Base-by-base conservation (phyloP, 1,140 invertebrate species). In the Pectinophora gossypiella region DNA sequence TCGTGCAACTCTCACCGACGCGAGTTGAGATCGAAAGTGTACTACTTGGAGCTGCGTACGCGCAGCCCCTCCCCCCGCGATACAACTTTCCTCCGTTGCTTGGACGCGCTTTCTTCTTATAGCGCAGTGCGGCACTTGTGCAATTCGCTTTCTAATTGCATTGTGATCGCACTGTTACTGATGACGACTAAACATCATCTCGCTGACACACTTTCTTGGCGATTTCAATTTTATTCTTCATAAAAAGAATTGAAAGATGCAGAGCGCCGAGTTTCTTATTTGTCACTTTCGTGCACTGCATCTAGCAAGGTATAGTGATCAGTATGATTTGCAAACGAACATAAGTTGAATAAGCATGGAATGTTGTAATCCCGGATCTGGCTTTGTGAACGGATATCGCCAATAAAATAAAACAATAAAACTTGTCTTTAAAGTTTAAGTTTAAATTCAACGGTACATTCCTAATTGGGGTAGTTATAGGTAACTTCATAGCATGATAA, bases 101-200 rank as follows among this genome's bases (percentile, higher is more conserved):
- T 9, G 66, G 68, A 64, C 65, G 68, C 75, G 77, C 77, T 81
- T 82, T 82, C 80, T 79, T 82, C 69, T 75, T 65, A 76, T 75
- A 66, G 64, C 64, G 60, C 50, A 48, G 53, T 48, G 47, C 68
- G 59, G 49, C 64, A 74, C 70, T 84, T 80, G 73, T 77, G 68
- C 71, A 84, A 77, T 79, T 84, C 78, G 68, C 80, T 85, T 82
- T 85, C 83, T 83, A 85, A 83, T 83, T 78, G 74, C 73, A 86
- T 80, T 86, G 72, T 85, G 69, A 84, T 78, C 61, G 71, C 74
- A 69, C 53, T 68, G 56, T 68, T 64, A 74, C 55, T 76, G 65
- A 73, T 64, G 63, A 51, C 59, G 64, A 59, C 63, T 69, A 64
- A 68, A 68, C 69, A 64, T 69, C 73, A 67, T 68, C 63, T 68